Percentiles rank a stretch among this genome's conserved stretches.
Conservation (phyloP, 1,140 invertebrate genomes). For the Drosophila seguyi region DNA sequence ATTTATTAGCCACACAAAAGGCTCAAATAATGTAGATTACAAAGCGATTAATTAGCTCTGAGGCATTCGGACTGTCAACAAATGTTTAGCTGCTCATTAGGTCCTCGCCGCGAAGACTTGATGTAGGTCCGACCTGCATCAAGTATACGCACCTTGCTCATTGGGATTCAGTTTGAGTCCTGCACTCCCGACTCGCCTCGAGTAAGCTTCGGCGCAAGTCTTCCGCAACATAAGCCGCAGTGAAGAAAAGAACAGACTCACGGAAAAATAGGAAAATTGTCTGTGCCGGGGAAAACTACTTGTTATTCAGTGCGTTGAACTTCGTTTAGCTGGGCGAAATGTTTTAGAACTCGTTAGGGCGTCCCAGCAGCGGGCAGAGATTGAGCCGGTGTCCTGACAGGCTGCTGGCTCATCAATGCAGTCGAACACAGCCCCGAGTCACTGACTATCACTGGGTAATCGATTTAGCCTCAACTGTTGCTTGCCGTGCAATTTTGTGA, state of each 20-base stretch:
- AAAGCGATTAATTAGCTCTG: slow-evolving; percentile 75
- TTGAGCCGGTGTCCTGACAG: slow-evolving; percentile 40
- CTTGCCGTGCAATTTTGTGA: slow-evolving; percentile 26
- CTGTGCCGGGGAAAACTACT: slow-evolving; percentile 64
- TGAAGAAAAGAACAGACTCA: slow-evolving; percentile 30
- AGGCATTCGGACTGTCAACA: slow-evolving; percentile 64
- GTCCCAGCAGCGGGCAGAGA: slow-evolving; percentile 40
- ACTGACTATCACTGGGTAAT: slow-evolving; percentile 60
- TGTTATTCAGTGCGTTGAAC: slow-evolving; percentile 81
- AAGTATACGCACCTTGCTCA: slow-evolving; percentile 69
- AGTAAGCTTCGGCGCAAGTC: slow-evolving; percentile 46
- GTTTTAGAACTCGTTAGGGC: slow-evolving; percentile 79
- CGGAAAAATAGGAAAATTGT: slow-evolving; percentile 48
- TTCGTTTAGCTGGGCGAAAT: slow-evolving; percentile 81
- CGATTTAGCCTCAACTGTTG: slow-evolving; percentile 74
- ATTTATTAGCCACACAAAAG: slow-evolving; percentile 67
- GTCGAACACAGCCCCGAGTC: slow-evolving; percentile 24
- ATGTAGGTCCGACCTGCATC: slow-evolving; percentile 29
- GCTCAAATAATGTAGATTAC: slow-evolving; percentile 58
- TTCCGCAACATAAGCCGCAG: slow-evolving; percentile 48
- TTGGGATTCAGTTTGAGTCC: slow-evolving; percentile 68
- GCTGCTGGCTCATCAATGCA: slow-evolving; percentile 62
- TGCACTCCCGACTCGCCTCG: slow-evolving; percentile 57
- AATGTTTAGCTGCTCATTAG: slow-evolving; percentile 80
- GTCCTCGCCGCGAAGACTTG: not conserved